phyloP scores from a whole-genome alignment of 2,888 invertebrate species.

The Phyllotreta striolata region DNA sequence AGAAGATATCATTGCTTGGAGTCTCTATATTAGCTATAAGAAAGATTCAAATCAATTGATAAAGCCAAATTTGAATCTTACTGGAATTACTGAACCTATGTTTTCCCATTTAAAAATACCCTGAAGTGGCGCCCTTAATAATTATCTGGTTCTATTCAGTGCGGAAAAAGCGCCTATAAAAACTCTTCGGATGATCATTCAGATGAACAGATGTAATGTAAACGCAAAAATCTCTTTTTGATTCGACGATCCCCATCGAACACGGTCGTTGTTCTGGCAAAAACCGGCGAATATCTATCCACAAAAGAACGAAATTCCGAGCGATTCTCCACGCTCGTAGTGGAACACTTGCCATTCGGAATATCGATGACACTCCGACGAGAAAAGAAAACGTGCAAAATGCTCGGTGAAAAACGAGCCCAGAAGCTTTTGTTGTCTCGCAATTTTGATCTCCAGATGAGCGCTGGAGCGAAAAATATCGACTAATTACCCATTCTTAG shows the following conservation, averaged over 20 bases:
- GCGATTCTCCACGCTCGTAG: conserved; percentile 20
- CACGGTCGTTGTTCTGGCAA: conserved; percentile 25
- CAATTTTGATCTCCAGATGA: conserved; percentile 22
- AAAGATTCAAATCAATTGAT: no score
- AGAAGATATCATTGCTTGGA: no score
- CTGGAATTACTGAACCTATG: no score
- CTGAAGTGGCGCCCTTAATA: no score
- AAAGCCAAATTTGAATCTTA: no score
- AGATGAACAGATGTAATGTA: conserved; percentile 19
- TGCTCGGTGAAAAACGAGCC: conserved; percentile 28
- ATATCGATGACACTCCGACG: conserved; percentile 28
- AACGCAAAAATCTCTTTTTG: conserved; percentile 30
- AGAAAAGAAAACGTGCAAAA: conserved; percentile 30
- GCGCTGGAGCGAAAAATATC: no score
- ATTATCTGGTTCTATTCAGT: no score
- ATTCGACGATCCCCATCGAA: conserved; percentile 26
- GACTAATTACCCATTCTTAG: no score
- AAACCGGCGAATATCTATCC: conserved; percentile 17
- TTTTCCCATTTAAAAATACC: no score
- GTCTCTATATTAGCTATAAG: no score
- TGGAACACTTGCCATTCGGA: conserved; percentile 24
- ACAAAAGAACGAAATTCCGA: conserved; percentile 34
- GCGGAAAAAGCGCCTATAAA: neutral
- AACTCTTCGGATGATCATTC: no score
- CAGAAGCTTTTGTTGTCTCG: conserved; percentile 20